These are phyloP conservation scores for Otocyon megalotis DNA, from an alignment of 2,113 vertebrate species.

Conservation along the genomic window DNA sequence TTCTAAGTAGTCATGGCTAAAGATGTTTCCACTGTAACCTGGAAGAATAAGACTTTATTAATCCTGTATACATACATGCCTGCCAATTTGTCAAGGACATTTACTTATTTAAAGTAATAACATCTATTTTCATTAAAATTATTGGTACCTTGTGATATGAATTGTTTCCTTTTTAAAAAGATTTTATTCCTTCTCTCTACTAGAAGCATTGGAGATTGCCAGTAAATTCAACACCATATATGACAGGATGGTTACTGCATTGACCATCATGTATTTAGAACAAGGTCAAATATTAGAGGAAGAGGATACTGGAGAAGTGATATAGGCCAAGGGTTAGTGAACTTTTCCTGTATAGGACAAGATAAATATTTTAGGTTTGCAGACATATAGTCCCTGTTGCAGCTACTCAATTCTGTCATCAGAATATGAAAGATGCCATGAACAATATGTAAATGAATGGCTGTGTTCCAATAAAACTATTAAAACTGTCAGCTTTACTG, in stretches of 20 bases:
- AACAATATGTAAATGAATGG: neutral
- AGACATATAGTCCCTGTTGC: neutral
- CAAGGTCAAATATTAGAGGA: slow-evolving; percentile 39
- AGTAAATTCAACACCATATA: neutral
- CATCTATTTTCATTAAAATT: slow-evolving; percentile 37
- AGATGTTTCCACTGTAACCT: slow-evolving; percentile 4
- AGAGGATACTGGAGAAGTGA: neutral
- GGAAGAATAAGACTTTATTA: slow-evolving; percentile 43
- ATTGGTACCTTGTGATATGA: neutral
- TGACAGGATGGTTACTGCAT: neutral
- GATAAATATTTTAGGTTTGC: slow-evolving; percentile 24
- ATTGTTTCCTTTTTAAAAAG: neutral
- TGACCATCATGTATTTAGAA: slow-evolving; percentile 2
- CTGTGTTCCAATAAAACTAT: neutral
- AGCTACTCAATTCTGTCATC: neutral
- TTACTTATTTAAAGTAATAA: slow-evolving; percentile 40
- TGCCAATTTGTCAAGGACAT: neutral
- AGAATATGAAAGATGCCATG: neutral
- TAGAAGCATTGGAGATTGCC: neutral
- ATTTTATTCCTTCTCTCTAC: slow-evolving; percentile 57
- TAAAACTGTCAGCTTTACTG: slow-evolving; percentile 20
- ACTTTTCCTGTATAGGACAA: neutral
- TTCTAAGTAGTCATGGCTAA: slow-evolving; percentile 44
- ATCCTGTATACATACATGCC: slow-evolving; percentile 13
- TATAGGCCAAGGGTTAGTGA: neutral